These are phyloP conservation scores for Phymanthus crucifer DNA, from an alignment of 92 coral and sea anemone species.

Conservation along the genomic window DNA sequence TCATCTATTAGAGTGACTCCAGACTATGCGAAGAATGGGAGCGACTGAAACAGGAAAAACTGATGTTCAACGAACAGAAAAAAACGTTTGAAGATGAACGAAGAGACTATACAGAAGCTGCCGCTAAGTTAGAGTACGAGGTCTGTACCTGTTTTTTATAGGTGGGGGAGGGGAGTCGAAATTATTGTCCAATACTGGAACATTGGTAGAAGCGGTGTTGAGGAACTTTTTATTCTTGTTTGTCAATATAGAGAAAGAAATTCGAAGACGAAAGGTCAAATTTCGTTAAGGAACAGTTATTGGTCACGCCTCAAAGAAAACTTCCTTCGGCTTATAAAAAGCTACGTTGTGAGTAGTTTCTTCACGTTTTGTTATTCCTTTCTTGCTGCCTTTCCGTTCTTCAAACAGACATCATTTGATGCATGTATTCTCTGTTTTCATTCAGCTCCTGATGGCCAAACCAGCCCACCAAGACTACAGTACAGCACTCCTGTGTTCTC, in stretches of 20 bases:
- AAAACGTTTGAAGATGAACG: conserved; percentile 72
- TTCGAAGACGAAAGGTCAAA: conserved; percentile 91
- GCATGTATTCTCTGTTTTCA: not conserved
- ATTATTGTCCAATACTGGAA: too few species aligned
- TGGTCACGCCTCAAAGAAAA: conserved; percentile 66
- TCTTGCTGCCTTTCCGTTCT: not conserved
- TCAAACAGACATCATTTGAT: not conserved
- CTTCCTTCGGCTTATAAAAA: conserved; percentile 44
- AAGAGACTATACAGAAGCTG: conserved; percentile 88
- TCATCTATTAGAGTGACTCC: conserved; percentile 67
- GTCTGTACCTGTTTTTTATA: conserved; percentile 32
- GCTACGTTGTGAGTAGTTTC: conserved; percentile 54
- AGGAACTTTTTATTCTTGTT: not conserved
- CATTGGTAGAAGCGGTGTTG: not conserved
- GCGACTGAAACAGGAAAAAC: conserved; percentile 63
- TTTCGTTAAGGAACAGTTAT: conserved; percentile 76
- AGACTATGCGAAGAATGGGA: conserved; percentile 82
- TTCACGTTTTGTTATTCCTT: not conserved
- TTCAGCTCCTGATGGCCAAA: conserved; percentile 72
- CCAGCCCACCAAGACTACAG: conserved; percentile 63
- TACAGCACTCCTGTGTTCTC: conserved; percentile 78
- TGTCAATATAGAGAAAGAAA: conserved; percentile 73
- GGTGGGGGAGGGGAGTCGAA: too few species aligned
- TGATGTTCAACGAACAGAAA: conserved; percentile 67
- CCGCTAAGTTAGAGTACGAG: conserved; percentile 85